phyloP scores from a whole-genome alignment of 2,888 invertebrate genomes.

The Congeria kusceri region DNA sequence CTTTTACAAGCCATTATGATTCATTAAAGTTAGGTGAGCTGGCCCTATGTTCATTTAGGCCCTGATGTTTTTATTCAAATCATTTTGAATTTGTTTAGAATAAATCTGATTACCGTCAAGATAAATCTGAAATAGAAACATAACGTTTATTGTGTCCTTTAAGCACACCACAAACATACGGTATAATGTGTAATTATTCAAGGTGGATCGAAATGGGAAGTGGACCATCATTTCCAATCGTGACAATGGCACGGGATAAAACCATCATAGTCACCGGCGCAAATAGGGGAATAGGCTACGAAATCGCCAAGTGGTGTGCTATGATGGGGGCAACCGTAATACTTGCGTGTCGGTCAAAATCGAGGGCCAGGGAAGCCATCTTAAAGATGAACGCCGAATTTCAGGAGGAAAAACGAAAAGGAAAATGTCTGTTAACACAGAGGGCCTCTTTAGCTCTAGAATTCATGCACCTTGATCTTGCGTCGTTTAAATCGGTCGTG shows the following conservation, averaged over 20 bases:
- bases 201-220: conserved; percentile 28
- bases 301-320: conserved; percentile 70
- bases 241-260: conserved; percentile 29
- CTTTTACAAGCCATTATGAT: too few relatives aligned
- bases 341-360: conserved; percentile 70
- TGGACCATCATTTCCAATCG: conserved; percentile 41
- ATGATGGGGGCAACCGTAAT: conserved; percentile 74
- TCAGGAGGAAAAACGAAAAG: conserved; percentile 29
- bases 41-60: too few relatives aligned
- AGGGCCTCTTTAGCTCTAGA: conserved; percentile 37
- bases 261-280: conserved; percentile 55
- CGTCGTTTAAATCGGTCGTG: conserved; percentile 54
- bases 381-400: conserved; percentile 47
- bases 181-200: too few relatives aligned
- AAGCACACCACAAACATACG: too few relatives aligned
- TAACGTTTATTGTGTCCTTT: too few relatives aligned
- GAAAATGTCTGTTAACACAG: conserved; percentile 24
- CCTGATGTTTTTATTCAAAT: too few relatives aligned
- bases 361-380: conserved; percentile 59
- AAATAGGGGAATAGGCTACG: conserved; percentile 69
- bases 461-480: conserved; percentile 55
- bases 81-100: too few relatives aligned
- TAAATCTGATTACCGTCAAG: too few relatives aligned
- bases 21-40: too few relatives aligned
- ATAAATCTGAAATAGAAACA: too few relatives aligned